phyloP scores from a whole-genome alignment of 1,140 invertebrate species.

The Hylyphantes graminicola region DNA sequence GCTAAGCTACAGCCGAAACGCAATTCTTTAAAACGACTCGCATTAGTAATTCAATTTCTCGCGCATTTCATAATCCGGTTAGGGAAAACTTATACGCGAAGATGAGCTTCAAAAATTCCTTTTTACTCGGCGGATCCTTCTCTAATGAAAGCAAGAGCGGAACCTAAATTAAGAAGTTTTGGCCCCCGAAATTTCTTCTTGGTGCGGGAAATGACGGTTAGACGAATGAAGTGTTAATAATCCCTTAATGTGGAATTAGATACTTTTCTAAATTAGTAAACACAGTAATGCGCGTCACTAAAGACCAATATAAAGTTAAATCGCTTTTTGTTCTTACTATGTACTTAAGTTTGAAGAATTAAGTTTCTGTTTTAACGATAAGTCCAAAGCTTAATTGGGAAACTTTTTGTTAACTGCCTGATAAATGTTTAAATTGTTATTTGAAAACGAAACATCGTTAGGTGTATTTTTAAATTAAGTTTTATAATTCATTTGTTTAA shows the following conservation, averaged over 20 bases:
- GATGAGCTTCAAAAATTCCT: slow-evolving; percentile 12
- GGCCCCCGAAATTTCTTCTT: slow-evolving; percentile 16
- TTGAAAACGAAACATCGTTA: no score
- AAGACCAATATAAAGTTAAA: slow-evolving; percentile 2
- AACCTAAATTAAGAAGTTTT: slow-evolving; percentile 28
- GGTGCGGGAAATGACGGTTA: not conserved
- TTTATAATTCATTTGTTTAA: no score
- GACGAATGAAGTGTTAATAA: slow-evolving; percentile 46
- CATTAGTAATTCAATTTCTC: slow-evolving; percentile 54
- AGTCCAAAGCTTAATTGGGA: no score
- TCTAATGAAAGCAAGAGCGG: not conserved
- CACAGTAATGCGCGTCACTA: slow-evolving; percentile 7
- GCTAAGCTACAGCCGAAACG: slow-evolving; percentile 2
- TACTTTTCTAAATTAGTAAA: slow-evolving; percentile 45
- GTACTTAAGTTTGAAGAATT: no score
- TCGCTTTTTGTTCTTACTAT: no score
- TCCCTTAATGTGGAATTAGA: slow-evolving; percentile 44
- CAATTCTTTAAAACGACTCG: slow-evolving; percentile 42
- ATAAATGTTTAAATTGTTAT: no score
- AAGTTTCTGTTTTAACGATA: no score
- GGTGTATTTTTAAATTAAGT: no score
- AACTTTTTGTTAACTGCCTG: no score
- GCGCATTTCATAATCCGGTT: slow-evolving; percentile 55
- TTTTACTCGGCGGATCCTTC: not conserved
- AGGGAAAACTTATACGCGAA: slow-evolving; percentile 24